phyloP scores from a whole-genome alignment of 2,113 vertebrate genomes.

The Cryptoleucopteryx plumbea region DNA sequence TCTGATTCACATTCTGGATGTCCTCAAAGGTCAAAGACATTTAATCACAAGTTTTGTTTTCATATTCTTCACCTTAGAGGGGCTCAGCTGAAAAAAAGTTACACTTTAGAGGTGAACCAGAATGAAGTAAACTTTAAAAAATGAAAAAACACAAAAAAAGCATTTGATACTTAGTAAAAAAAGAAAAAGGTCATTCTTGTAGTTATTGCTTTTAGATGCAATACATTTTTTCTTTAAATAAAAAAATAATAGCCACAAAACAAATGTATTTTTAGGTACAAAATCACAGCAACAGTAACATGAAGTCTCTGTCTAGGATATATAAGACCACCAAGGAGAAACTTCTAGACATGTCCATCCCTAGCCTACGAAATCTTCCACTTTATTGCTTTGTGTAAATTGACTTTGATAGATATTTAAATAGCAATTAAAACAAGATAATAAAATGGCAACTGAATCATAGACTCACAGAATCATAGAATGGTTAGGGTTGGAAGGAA shows the following conservation, averaged over 20 bases:
- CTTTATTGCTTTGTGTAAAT: background rate
- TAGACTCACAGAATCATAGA: background rate
- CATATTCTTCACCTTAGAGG: background rate
- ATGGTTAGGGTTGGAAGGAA: background rate
- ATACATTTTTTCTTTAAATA: background rate
- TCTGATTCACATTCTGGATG: background rate
- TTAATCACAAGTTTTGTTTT: background rate
- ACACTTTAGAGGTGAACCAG: background rate
- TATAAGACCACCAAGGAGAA: background rate
- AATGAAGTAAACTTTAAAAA: background rate
- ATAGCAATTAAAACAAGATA: background rate
- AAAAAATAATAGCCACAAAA: background rate
- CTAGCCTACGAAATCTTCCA: background rate
- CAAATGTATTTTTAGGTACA: background rate
- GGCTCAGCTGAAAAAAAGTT: background rate
- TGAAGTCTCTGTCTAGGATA: background rate
- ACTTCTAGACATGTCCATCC: background rate
- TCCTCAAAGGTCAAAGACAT: background rate
- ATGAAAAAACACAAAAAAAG: background rate
- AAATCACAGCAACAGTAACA: background rate
- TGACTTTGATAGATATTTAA: background rate
- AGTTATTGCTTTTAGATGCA: background rate
- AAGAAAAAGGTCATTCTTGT: background rate
- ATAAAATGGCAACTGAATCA: background rate
- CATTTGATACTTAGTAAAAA: background rate